Conservation (phyloP, 2,888 invertebrate genomes). For the Charanyca ferruginea region DNA sequence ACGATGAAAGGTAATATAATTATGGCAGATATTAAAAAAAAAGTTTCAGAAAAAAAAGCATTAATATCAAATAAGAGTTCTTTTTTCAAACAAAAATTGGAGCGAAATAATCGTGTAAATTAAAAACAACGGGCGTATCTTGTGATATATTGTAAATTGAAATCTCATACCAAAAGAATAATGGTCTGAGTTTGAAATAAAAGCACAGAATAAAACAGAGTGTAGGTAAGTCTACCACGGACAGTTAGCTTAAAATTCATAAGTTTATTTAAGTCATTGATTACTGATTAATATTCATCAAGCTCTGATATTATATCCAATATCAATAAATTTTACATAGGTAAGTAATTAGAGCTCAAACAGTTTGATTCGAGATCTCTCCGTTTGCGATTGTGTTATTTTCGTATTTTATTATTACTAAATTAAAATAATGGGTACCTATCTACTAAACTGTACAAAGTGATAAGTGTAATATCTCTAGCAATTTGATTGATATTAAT, state of each 20-base stretch:
- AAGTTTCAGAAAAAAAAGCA: neutral
- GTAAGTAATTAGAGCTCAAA: slow-evolving; percentile 7
- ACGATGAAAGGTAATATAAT: slow-evolving; percentile 9
- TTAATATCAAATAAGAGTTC: neutral
- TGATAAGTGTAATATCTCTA: neutral
- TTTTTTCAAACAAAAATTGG: slow-evolving; percentile 9
- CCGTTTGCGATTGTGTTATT: slow-evolving; percentile 12
- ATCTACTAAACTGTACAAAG: too few species aligned
- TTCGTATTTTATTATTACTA: slow-evolving; percentile 6
- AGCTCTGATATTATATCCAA: slow-evolving; percentile 7
- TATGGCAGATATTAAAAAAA: neutral
- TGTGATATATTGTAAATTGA: neutral
- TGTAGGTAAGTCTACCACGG: slow-evolving; percentile 2
- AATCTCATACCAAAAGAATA: too few species aligned
- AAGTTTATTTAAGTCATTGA: slow-evolving; percentile 16
- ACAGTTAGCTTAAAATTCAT: slow-evolving; percentile 35
- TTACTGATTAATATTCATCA: slow-evolving; percentile 43
- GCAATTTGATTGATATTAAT: neutral
- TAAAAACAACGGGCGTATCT: neutral
- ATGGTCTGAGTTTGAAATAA: too few species aligned
- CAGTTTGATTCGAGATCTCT: slow-evolving; percentile 13
- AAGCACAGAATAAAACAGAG: neutral
- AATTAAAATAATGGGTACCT: neutral
- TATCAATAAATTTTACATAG: slow-evolving; percentile 11
- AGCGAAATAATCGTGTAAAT: neutral